Percentiles rank a stretch among this genome's conserved stretches.
Conservation (phyloP, 2,113 vertebrate genomes). For the Odocoileus hemionus region DNA sequence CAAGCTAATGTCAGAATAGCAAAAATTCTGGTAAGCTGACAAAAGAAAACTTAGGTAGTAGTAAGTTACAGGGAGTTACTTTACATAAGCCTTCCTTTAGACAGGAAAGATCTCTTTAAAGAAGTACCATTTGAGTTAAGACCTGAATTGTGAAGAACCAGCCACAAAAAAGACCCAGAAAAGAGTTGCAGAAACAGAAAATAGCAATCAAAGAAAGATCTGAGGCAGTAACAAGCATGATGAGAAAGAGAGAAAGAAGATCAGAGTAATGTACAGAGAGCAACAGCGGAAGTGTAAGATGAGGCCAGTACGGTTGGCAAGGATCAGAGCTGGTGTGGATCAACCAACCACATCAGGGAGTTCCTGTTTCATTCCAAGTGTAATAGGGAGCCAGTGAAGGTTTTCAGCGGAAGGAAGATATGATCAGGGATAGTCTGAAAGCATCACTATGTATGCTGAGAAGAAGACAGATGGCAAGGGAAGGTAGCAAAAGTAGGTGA, state of each 20-base stretch:
- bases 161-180: not conserved
- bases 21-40: not conserved
- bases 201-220: not conserved
- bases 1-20: not conserved
- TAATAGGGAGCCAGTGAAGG: not conserved
- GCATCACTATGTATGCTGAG: not conserved
- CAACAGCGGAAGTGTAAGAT: not conserved
- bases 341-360: not conserved
- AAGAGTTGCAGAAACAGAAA: not conserved
- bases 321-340: not conserved
- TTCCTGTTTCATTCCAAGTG: not conserved
- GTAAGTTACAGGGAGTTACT: not conserved
- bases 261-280: not conserved
- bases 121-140: not conserved
- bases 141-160: not conserved
- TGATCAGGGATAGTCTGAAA: not conserved
- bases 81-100: not conserved
- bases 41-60: not conserved
- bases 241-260: not conserved
- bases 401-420: not conserved
- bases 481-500: not conserved
- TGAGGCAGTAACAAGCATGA: not conserved
- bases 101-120: not conserved
- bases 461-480: not conserved
- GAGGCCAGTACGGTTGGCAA: not conserved